Base-by-base conservation (phyloP, 2,797 vertebrate species). In the Parotocinclus haroldoi region DNA sequence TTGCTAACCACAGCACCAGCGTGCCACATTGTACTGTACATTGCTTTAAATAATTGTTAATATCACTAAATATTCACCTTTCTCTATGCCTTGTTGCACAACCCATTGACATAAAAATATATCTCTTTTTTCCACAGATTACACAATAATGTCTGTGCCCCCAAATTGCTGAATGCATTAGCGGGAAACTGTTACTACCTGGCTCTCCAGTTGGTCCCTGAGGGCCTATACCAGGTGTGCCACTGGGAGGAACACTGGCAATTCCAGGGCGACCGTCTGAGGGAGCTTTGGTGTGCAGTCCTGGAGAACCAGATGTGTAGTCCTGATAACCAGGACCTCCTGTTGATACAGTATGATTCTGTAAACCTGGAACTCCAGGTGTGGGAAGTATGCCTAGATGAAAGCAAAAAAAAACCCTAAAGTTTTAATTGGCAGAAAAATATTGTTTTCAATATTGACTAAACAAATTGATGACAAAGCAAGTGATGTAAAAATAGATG, bases 341-440 rank as follows among this genome's bases (percentile, higher is more conserved):
- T 14, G 84, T 66, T 54, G 82, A 68, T 11, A 46, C 78, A 16
- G 85, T 87, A 48, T 80, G 78, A 76, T 88, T 83, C 44, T 81
- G 81, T 10, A 89, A 39, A 1, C 87, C 86, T 12, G 90, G 90
- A 4, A 61, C 48, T 4, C 89, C 82, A 19, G 74, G 75, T 6
- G 79, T 79, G 6, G 83, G 53, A 69, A 60, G 58, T 3, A 77
- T 85, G 8, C 79, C 83, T 78, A 38, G 13, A 57, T 39, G 1
- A 62, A 0, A 62, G 9, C 7, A 53, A 7, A 27, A 40, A 13
- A 40, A 13, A 46, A 14, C 12, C 10, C n/a, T n/a, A n/a, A 48
- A 48, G n/a, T 14, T 48, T 13, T 13, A 3, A 3, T 44, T 3
- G 4, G 10, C 9, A 10, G 10, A 10, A 4, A 13, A 44, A 3